phyloP scores from a whole-genome alignment of 2,113 vertebrate genomes.

The Sminthopsis crassicaudata region DNA sequence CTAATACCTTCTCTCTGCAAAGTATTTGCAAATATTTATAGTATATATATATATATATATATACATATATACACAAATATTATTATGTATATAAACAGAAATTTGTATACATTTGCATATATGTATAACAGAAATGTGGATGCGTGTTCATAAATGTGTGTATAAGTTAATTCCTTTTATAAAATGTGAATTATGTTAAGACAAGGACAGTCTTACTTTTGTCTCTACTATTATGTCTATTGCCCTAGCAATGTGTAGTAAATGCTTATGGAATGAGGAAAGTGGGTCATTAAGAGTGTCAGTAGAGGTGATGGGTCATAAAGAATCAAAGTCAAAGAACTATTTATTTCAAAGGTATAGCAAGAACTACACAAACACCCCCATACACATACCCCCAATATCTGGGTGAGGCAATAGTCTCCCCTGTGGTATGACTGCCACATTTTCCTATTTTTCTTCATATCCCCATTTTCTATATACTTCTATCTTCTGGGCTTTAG shows the following conservation, averaged over 20 bases:
- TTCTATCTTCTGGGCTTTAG: neutral
- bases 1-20: neutral
- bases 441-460: neutral
- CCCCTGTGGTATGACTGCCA: no score
- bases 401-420: neutral
- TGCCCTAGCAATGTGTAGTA: neutral
- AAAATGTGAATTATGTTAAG: neutral
- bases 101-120: neutral
- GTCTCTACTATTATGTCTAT: neutral
- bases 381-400: neutral
- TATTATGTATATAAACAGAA: neutral
- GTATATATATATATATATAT: neutral
- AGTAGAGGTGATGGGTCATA: neutral
- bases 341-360: neutral
- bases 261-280: neutral
- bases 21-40: neutral
- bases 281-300: neutral
- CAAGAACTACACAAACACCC: neutral
- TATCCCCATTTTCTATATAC: neutral
- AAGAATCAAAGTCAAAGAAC: neutral
- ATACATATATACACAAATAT: neutral
- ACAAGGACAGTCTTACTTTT: neutral
- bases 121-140: no score
- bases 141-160: neutral
- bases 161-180: neutral